These are phyloP conservation scores for Microtus pennsylvanicus DNA, from an alignment of 2,113 vertebrate species.

Conservation along the genomic window DNA sequence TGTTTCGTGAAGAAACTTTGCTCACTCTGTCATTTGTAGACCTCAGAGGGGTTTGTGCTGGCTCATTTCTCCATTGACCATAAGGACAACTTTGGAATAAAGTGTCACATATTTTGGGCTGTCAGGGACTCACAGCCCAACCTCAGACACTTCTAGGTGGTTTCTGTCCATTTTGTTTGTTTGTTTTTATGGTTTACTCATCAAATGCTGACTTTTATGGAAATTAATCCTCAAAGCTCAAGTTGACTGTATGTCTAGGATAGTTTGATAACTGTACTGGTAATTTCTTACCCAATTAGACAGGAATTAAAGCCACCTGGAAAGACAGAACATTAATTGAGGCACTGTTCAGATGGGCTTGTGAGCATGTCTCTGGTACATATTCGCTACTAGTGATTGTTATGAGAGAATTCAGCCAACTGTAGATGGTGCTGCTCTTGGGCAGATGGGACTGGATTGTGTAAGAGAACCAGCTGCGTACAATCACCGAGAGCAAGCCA, in stretches of 20 bases:
- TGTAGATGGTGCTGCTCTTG: not conserved
- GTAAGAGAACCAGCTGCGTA: not conserved
- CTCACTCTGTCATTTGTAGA: conserved; percentile 65
- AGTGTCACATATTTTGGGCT: not conserved
- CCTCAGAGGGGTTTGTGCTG: conserved; percentile 27
- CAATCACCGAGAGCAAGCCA: not conserved
- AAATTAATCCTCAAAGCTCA: not conserved
- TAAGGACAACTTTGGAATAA: conserved; percentile 15
- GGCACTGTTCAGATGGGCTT: not conserved
- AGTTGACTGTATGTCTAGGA: not conserved
- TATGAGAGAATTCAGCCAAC: not conserved
- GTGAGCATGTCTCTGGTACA: not conserved
- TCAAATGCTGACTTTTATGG: not conserved
- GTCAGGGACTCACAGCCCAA: conserved; percentile 49
- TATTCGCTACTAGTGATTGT: not conserved
- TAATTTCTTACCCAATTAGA: not conserved
- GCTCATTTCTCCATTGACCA: conserved; percentile 63
- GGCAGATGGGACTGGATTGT: not conserved
- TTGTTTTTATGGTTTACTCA: not conserved
- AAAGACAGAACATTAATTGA: not conserved
- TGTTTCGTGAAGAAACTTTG: conserved; percentile 24
- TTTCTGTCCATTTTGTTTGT: not conserved
- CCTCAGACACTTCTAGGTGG: not conserved
- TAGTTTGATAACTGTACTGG: not conserved
- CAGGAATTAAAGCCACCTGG: not conserved